These are phyloP conservation scores for Capromys pilorides DNA, from an alignment of 2,797 vertebrate genomes.

Conservation along the genomic window DNA sequence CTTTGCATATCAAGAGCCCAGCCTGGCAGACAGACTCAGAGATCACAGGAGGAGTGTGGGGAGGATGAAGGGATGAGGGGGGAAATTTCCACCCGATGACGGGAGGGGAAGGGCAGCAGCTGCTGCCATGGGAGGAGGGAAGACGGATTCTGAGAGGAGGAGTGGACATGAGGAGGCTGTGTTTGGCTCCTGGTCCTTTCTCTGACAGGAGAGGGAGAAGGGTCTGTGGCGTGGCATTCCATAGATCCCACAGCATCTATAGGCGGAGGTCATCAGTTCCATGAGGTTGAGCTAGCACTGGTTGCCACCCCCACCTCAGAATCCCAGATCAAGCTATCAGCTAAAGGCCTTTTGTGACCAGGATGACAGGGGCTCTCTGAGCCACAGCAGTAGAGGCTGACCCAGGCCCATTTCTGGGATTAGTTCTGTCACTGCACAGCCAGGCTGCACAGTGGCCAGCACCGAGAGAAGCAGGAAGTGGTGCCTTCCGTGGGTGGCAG, in stretches of 20 bases:
- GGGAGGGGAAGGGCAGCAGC: neutral
- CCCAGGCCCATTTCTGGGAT: neutral
- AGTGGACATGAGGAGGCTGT: neutral
- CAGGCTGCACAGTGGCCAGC: neutral
- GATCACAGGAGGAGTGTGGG: slow-evolving; percentile 19
- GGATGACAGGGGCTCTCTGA: neutral
- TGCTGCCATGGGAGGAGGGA: neutral
- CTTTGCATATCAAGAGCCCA: slow-evolving; percentile 72
- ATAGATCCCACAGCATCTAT: too few species aligned
- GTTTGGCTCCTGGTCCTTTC: neutral
- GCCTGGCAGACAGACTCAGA: slow-evolving; percentile 7
- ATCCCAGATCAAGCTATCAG: neutral
- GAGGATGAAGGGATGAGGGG: neutral
- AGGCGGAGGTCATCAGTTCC: neutral
- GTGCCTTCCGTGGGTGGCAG: neutral
- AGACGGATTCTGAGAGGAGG: neutral
- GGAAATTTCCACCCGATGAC: neutral
- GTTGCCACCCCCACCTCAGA: neutral
- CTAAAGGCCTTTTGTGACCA: neutral
- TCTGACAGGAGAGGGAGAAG: neutral
- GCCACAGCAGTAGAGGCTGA: neutral
- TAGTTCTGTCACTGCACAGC: neutral
- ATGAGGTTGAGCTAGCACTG: neutral
- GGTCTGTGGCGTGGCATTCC: too few species aligned
- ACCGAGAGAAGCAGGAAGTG: neutral